phyloP scores from a whole-genome alignment of 2,888 invertebrate genomes.

The Lottia gigantea region DNA sequence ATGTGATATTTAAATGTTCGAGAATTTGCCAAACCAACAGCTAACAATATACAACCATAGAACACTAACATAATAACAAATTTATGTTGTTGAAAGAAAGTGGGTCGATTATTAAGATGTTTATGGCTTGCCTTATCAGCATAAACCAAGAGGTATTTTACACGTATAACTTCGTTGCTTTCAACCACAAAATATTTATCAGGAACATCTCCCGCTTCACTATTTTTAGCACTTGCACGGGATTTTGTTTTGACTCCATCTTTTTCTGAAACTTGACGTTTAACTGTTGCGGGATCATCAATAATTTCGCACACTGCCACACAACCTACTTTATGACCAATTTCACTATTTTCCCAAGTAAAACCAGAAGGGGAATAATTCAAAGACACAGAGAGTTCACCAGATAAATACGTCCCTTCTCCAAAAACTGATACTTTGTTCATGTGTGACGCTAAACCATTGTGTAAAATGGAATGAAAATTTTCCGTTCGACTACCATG shows the following conservation, averaged over 20 bases:
- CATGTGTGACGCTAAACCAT: constrained; percentile 81
- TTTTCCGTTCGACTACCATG: constrained; percentile 86
- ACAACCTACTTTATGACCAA: constrained; percentile 82
- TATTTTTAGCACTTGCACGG: constrained; percentile 50
- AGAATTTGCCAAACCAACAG: constrained; percentile 54
- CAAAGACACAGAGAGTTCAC: constrained; percentile 79
- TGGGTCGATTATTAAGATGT: constrained; percentile 33
- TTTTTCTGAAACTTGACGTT: constrained; percentile 55
- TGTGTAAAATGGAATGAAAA: constrained; percentile 83
- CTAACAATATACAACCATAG: constrained; percentile 49
- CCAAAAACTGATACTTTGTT: constrained; percentile 78
- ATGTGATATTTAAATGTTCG: constrained; percentile 42
- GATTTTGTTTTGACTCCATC: constrained; percentile 26
- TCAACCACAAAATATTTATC: constrained; percentile 81
- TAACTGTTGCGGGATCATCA: constrained; percentile 74
- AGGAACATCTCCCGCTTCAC: constrained; percentile 71
- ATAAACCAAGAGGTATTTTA: constrained; percentile 82
- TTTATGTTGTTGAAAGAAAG: constrained; percentile 53
- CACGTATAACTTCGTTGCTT: constrained; percentile 80
- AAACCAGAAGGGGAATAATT: constrained; percentile 79
- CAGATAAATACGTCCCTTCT: constrained; percentile 81
- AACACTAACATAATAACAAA: constrained; percentile 51
- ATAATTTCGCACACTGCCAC: constrained; percentile 85
- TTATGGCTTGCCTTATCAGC: constrained; percentile 43
- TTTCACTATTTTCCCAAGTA: constrained; percentile 80